Base-by-base conservation (phyloP, 2,797 vertebrate species). In the Gymnoscopelus braueri region DNA sequence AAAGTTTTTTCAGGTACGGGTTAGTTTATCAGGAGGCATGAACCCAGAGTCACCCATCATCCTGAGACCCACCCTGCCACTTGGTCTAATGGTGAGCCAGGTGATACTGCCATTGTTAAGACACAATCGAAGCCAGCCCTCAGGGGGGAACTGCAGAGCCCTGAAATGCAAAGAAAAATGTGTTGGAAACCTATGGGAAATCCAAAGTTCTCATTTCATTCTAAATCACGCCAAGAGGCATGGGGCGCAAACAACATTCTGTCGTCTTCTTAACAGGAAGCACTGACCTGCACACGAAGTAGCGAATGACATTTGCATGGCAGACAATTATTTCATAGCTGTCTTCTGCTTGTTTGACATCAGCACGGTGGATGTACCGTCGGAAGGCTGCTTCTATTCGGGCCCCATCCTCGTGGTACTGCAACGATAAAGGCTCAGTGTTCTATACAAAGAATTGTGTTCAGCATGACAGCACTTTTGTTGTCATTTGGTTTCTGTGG, bases 51-150 rank as follows among this genome's bases (percentile, higher is more conserved):
- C 96, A 1, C 95, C 96, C 54, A 96, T 93, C 0, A 93, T 67
- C 67, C 95, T 88, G 5, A 96, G 91, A 0, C 93, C 93, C 65
- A 96, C 95, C 1, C 94, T 86, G 13, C 96, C 95, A 0, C 89
- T 95, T 0, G 95, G 96, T 0, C 95, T 94, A n/a, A 96, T 90
- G 29, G 95, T 95, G 80, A 96, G 65, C 87, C 95, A 95, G 7
- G 94, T 96, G 75, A 96, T 96, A 65, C 95, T 96, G 81, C 95
- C 95, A 0, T 96, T 96, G 83, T 96, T 96, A 3, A 96, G 93
- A 0, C 95, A 95, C 72, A 96, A 86, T 0, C 96, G 90, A 62
- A 96, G 93, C 95, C 96, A 96, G 15, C 95, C 96, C 82, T 96
- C 95, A 0, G 95, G 94, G 51, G 95, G 96, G 32, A 96, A 96